Evolutionary conservation across 1,140 invertebrate genomes (phyloP), one percentile per base, ranked within the genome.

Genomic region (Rhynchophorus ferrugineus): DNA sequence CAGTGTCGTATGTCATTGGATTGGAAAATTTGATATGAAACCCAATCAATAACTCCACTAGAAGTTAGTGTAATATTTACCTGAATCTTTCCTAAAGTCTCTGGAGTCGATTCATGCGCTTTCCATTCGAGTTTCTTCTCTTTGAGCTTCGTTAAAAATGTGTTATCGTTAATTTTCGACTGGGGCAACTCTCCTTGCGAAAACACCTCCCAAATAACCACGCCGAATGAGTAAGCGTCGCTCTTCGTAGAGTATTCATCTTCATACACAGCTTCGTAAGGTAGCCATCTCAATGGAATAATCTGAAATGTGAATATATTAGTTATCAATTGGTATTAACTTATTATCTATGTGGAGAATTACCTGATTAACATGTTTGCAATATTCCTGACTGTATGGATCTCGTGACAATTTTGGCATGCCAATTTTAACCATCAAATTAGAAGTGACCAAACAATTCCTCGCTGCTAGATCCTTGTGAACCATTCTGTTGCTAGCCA

Each of bases 221-320:
- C 87, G 0, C 85, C 91, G 67, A 85, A 96, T 52, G 91, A 86
- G 75, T 91, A 98, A 0, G 95, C 88, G 69, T 97, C 94, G 67
- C 90, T 94, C 66, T 95, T 92, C 3, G 87, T 89, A 0, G 91
- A 93, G 66, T 87, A 95, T 57, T 93, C 90, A 57, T 92, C 89
- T 70, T 95, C 90, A 54, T 87, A 77, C 1, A 91, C 84, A 1
- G 88, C 89, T 70, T 97, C 93, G 14, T 83, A 80, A 0, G 92
- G 85, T 62, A 95, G 64, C 92, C 92, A 95, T 54, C 92, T 76
- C 8, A 92, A 67, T 0, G 89, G 88, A 17, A 91, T 75, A 29
- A 81, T 71, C 74, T 81, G 67, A 0, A 66, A 62, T 56, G 22
- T 49, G 16, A 48, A 52, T 9, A 29, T 34, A 21, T 47, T 46